These are phyloP conservation scores for Popillia japonica DNA, from an alignment of 1,140 invertebrate genomes.

Conservation along the genomic window DNA sequence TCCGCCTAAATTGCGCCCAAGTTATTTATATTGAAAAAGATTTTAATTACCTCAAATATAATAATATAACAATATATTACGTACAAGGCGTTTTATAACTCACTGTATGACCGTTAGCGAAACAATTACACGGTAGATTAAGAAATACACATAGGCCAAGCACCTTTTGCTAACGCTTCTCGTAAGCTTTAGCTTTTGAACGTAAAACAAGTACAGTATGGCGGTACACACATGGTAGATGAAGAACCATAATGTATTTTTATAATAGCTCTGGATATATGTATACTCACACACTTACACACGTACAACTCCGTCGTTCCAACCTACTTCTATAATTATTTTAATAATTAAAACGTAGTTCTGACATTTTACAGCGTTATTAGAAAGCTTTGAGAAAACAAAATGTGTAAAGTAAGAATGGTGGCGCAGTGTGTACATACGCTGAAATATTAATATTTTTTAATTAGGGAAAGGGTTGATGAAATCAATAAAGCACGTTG, in stretches of 20 bases:
- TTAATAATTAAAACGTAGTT: neutral
- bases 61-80: neutral
- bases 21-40: neutral
- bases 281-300: too few species aligned
- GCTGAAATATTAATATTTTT: constrained; percentile 29
- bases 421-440: neutral
- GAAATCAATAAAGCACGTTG: constrained; percentile 20
- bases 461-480: constrained; percentile 14
- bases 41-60: neutral
- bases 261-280: neutral
- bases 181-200: too few species aligned
- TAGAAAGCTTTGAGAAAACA: neutral
- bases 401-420: neutral
- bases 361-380: neutral
- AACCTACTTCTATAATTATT: constrained; percentile 1
- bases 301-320: neutral
- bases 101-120: neutral
- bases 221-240: neutral
- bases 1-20: too few species aligned
- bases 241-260: neutral
- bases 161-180: too few species aligned
- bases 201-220: neutral
- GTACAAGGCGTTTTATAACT: neutral
- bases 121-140: constrained; percentile 1
- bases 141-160: neutral